Percentiles rank a stretch among this genome's conserved stretches.
Conservation (phyloP, 2,797 vertebrate genomes). For the Periophthalmus magnuspinnatus region DNA sequence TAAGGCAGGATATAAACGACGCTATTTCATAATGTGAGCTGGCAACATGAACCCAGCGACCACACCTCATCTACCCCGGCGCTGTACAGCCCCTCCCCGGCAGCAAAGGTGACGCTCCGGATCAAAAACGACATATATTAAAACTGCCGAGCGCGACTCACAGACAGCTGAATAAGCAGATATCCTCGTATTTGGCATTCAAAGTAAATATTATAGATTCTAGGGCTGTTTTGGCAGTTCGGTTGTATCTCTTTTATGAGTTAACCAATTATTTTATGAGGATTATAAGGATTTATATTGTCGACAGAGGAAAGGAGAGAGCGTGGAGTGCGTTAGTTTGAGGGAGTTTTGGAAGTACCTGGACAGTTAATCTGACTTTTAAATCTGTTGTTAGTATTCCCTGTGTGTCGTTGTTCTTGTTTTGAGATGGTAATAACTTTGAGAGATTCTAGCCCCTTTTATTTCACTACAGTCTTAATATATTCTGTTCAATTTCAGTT, state of each 20-base stretch:
- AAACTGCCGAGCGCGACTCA: not conserved
- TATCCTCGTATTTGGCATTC: not conserved
- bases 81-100: conserved; percentile 12
- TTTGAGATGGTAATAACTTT: too few relatives aligned
- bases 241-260: too few relatives aligned
- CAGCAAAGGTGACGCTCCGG: conserved; percentile 8
- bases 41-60: conserved; percentile 51
- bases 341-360: too few relatives aligned
- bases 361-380: too few relatives aligned
- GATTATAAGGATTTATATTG: too few relatives aligned
- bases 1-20: conserved; percentile 24
- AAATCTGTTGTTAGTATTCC: too few relatives aligned
- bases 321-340: too few relatives aligned
- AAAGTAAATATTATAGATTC: not conserved
- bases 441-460: too few relatives aligned
- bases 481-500: not conserved
- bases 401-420: too few relatives aligned
- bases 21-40: conserved; percentile 55
- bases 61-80: conserved; percentile 60
- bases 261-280: too few relatives aligned
- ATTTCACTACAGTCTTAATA: not conserved
- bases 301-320: too few relatives aligned
- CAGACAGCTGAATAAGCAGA: not conserved
- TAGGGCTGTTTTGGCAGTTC: too few relatives aligned
- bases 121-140: not conserved